A percentile compares a stretch with the other conserved stretches of the same genome.
Conservation (phyloP, 2,113 vertebrate genomes). For the Dipodomys stephensi region DNA sequence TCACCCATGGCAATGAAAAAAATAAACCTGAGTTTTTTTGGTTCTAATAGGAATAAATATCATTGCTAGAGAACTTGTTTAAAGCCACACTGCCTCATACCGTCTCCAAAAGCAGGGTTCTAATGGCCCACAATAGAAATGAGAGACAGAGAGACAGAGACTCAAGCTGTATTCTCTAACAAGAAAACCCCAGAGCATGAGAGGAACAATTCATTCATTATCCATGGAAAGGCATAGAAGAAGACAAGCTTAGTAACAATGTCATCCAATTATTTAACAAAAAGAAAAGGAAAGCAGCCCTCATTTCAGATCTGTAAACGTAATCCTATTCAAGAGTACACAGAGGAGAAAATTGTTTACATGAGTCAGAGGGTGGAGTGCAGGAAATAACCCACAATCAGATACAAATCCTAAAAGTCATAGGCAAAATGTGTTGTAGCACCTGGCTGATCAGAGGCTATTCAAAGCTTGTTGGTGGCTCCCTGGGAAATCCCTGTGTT, state of each 20-base stretch:
- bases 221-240: slow-evolving; percentile 61
- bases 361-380: slow-evolving; percentile 69
- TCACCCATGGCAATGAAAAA: slow-evolving; percentile 23
- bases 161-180: neutral
- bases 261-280: slow-evolving; percentile 75
- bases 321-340: slow-evolving; percentile 34
- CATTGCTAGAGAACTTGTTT: slow-evolving; percentile 20
- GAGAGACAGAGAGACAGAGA: neutral
- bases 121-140: neutral
- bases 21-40: slow-evolving; percentile 55
- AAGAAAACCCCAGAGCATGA: slow-evolving; percentile 39
- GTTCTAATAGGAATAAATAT: slow-evolving; percentile 20
- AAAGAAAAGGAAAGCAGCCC: slow-evolving; percentile 67
- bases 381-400: slow-evolving; percentile 65
- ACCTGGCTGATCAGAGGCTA: slow-evolving; percentile 74
- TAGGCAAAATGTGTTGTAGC: slow-evolving; percentile 63
- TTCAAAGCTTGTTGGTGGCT: slow-evolving; percentile 64
- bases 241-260: slow-evolving; percentile 65
- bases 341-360: slow-evolving; percentile 73
- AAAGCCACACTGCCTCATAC: neutral
- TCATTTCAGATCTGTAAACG: slow-evolving; percentile 70
- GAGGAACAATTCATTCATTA: slow-evolving; percentile 27
- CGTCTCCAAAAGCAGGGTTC: slow-evolving; percentile 28
- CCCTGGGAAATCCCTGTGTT: slow-evolving; percentile 48
- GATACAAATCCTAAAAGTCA: slow-evolving; percentile 60